A percentile compares a stretch with the other conserved stretches of the same genome.
These are phyloP conservation scores for Tragopan temminckii DNA, from an alignment of 2,797 vertebrate species.

Conservation along the genomic window DNA sequence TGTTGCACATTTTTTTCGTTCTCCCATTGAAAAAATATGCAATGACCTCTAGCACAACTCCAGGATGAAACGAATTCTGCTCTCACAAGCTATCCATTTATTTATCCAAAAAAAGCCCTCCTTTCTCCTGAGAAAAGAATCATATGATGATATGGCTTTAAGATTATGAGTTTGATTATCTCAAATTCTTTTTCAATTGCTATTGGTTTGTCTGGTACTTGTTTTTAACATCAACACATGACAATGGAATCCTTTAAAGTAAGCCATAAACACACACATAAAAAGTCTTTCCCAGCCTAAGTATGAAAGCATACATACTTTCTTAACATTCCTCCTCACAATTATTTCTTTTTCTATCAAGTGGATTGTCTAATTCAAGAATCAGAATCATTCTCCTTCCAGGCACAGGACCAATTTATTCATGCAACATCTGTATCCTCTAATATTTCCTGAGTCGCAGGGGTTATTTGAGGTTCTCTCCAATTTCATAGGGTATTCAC, in stretches of 20 bases:
- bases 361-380: not conserved
- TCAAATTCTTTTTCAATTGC: not conserved
- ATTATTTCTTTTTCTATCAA: not conserved
- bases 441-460: slow-evolving; percentile 39
- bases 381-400: not conserved
- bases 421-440: slow-evolving; percentile 39
- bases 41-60: not conserved
- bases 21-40: not conserved
- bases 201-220: not conserved
- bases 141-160: not conserved
- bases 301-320: not conserved
- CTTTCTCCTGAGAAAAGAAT: not conserved
- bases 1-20: not conserved
- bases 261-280: not conserved
- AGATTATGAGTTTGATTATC: not conserved
- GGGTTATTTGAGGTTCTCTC: slow-evolving; percentile 38
- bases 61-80: not conserved
- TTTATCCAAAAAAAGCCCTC: not conserved
- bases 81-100: not conserved
- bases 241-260: not conserved
- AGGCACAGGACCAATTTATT: not conserved
- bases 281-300: not conserved
- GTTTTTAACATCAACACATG: not conserved
- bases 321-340: not conserved
- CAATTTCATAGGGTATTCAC: not conserved